A percentile compares a stretch with the other conserved stretches of the same genome.
These are phyloP conservation scores for Microctonus aethiopoides DNA, from an alignment of 2,888 invertebrate genomes.

Conservation along the genomic window DNA sequence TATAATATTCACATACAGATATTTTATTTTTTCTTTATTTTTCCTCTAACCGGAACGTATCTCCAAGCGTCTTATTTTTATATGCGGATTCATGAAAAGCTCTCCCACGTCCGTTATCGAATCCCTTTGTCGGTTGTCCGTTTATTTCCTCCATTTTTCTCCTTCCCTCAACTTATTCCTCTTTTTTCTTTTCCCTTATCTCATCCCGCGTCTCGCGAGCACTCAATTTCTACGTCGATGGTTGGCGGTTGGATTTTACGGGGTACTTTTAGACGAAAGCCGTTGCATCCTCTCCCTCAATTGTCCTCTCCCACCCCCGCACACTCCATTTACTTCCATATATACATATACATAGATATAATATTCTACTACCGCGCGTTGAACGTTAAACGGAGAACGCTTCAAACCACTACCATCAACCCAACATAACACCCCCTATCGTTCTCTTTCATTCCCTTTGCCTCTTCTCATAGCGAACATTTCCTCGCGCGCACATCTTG, in stretches of 20 bases:
- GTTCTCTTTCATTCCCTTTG: not conserved
- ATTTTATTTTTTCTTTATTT: not conserved
- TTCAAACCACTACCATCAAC: not conserved
- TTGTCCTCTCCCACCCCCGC: constrained; percentile 21
- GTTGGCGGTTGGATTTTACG: constrained; percentile 34
- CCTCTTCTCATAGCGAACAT: not conserved
- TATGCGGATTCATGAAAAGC: constrained; percentile 25
- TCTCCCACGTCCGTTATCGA: constrained; percentile 28
- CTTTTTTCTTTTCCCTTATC: constrained; percentile 13
- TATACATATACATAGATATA: not conserved
- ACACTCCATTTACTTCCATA: constrained; percentile 16
- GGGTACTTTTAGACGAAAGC: constrained; percentile 32
- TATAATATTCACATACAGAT: no score
- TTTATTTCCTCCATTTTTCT: constrained; percentile 14
- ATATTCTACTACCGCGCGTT: not conserved
- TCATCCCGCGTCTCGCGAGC: constrained; percentile 18
- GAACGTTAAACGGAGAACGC: not conserved
- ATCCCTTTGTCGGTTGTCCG: constrained; percentile 36
- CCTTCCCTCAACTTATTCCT: not conserved
- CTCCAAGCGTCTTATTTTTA: not conserved
- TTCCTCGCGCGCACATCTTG: constrained; percentile 29
- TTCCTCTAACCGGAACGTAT: not conserved
- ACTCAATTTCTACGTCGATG: constrained; percentile 34
- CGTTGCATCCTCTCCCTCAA: constrained; percentile 28
- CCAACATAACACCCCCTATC: not conserved